These are phyloP conservation scores for Catocala sponsa DNA, from an alignment of 2,888 invertebrate genomes.

Conservation along the genomic window DNA sequence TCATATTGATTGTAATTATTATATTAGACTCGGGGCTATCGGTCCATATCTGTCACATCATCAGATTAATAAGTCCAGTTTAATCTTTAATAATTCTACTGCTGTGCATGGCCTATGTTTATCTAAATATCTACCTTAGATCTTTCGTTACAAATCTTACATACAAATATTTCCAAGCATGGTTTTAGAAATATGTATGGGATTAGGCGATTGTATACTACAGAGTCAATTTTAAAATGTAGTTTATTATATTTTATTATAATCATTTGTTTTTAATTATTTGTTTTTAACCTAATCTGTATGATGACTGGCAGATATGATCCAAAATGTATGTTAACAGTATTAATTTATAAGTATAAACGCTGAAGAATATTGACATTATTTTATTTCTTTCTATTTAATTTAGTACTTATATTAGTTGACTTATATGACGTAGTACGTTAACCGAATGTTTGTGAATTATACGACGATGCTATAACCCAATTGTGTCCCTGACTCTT, in stretches of 20 bases:
- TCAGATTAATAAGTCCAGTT: too few species aligned
- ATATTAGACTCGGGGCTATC: conserved; percentile 13
- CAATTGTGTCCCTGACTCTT: too few species aligned
- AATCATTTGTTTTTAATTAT: too few species aligned
- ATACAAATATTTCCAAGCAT: too few species aligned
- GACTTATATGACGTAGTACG: not conserved
- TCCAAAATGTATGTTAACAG: conserved; percentile 31
- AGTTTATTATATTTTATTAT: too few species aligned
- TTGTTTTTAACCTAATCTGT: not conserved
- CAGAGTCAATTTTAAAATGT: too few species aligned
- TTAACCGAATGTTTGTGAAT: not conserved
- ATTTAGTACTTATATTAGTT: not conserved
- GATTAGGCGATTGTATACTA: too few species aligned
- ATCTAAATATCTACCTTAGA: too few species aligned
- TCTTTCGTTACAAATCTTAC: too few species aligned
- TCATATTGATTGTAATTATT: conserved; percentile 27
- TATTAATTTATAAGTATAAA: conserved; percentile 30
- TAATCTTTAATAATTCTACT: too few species aligned
- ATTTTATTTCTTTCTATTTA: conserved; percentile 1
- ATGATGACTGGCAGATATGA: conserved; percentile 29
- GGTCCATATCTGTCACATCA: conserved; percentile 5
- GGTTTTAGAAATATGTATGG: too few species aligned
- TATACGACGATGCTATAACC: not conserved
- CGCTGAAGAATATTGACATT: conserved; percentile 14
- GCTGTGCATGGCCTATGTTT: too few species aligned